phyloP scores from a whole-genome alignment of 2,113 vertebrate species.

The Penelope pileata region DNA sequence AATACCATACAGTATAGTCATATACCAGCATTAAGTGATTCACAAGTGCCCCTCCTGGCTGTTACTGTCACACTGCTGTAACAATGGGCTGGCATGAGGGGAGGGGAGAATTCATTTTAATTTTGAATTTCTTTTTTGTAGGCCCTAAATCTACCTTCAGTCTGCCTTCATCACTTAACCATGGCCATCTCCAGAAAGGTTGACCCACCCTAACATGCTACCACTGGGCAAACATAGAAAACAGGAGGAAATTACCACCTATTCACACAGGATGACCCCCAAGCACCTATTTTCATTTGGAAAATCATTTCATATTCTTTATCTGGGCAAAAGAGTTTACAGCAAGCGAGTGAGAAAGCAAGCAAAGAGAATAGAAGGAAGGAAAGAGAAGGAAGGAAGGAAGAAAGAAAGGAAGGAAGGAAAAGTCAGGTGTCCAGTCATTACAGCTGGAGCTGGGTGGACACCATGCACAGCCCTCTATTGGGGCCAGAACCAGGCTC shows the following conservation, averaged over 20 bases:
- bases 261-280: neutral
- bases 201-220: neutral
- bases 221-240: neutral
- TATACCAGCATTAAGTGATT: slow-evolving; percentile 35
- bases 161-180: neutral
- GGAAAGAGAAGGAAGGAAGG: no score
- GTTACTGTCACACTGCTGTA: slow-evolving; percentile 8
- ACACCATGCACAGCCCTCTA: no score
- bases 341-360: rapidly evolving
- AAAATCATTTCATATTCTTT: neutral
- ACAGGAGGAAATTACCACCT: neutral
- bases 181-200: neutral
- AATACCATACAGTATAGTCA: slow-evolving; percentile 52
- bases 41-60: slow-evolving; percentile 32
- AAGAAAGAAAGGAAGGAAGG: neutral
- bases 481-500: neutral
- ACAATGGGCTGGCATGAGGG: slow-evolving; percentile 25
- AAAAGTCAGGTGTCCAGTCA: neutral
- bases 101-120: neutral
- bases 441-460: rapidly evolving
- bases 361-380: neutral
- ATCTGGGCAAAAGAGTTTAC: neutral
- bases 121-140: neutral
- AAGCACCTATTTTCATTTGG: neutral
- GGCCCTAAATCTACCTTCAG: neutral